phyloP scores from a whole-genome alignment of 2,888 invertebrate species.

The Choristoneura rosaceana region DNA sequence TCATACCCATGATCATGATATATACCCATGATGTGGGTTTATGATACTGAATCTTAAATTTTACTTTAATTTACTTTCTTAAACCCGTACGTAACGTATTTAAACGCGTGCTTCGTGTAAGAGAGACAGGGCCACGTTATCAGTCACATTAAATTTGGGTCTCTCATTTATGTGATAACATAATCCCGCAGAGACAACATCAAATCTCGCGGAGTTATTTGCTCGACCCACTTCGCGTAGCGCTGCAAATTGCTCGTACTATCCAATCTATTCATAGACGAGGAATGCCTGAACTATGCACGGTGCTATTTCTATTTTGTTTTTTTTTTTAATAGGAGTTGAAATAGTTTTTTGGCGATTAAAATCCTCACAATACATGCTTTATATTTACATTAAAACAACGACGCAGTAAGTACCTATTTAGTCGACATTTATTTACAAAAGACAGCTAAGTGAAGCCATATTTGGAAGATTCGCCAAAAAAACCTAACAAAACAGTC shows the following conservation, averaged over 20 bases:
- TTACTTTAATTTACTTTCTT: background rate
- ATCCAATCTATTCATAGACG: slow-evolving; percentile 10
- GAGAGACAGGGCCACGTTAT: background rate
- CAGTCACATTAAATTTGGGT: slow-evolving; percentile 8
- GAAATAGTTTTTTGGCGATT: background rate
- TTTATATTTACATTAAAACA: no score
- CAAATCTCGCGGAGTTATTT: slow-evolving; percentile 13
- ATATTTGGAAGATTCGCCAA: no score
- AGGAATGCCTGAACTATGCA: slow-evolving; percentile 3
- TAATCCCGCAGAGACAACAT: slow-evolving; percentile 8
- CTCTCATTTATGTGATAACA: slow-evolving; percentile 1
- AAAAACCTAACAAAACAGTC: no score
- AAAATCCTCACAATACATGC: no score
- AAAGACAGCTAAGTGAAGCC: no score
- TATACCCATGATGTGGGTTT: no score
- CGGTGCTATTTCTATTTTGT: background rate
- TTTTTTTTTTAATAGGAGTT: background rate
- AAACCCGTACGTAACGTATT: no score
- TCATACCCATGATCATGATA: no score
- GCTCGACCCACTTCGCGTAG: slow-evolving; percentile 15
- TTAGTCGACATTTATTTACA: no score
- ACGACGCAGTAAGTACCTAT: no score
- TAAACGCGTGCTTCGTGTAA: background rate
- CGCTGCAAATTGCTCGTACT: slow-evolving; percentile 15
- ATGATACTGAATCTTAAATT: no score